Percentiles rank a stretch among this genome's conserved stretches.
phyloP scores from a whole-genome alignment of 2,113 vertebrate species.

The Rhynchomys soricoides region DNA sequence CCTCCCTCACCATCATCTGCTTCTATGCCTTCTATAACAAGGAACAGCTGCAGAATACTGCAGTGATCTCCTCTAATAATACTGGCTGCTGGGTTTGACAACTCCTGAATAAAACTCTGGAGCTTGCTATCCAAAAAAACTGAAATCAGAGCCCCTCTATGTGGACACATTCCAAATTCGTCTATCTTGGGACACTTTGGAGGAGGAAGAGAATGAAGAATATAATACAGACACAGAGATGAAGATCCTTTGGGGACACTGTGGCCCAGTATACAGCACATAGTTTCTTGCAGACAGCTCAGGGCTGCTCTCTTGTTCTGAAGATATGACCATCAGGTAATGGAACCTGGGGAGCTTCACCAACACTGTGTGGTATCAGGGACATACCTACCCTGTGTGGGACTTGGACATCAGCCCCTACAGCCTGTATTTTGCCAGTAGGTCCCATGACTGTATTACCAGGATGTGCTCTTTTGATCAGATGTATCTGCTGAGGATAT shows the following conservation, averaged over 20 bases:
- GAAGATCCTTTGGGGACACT: slow-evolving; percentile 94
- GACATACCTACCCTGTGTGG: slow-evolving; percentile 97
- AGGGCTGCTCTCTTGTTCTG: slow-evolving; percentile 96
- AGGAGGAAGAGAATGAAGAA: slow-evolving; percentile 95
- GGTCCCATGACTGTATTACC: slow-evolving; percentile 94
- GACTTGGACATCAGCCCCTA: slow-evolving; percentile 96
- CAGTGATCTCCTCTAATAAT: slow-evolving; percentile 96
- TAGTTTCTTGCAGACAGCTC: slow-evolving; percentile 95
- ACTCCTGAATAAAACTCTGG: slow-evolving; percentile 96
- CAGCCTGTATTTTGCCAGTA: slow-evolving; percentile 96
- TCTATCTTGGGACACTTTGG: slow-evolving; percentile 95
- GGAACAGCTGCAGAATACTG: slow-evolving; percentile 94
- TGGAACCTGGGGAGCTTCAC: slow-evolving; percentile 96
- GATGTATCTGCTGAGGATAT: slow-evolving; percentile 94
- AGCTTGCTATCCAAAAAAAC: slow-evolving; percentile 93
- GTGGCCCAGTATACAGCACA: slow-evolving; percentile 95
- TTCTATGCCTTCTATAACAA: slow-evolving; percentile 99
- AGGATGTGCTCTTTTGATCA: slow-evolving; percentile 97
- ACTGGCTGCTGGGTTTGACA: slow-evolving; percentile 95
- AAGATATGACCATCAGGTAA: slow-evolving; percentile 95
- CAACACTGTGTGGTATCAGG: slow-evolving; percentile 95
- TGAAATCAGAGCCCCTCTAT: slow-evolving; percentile 92
- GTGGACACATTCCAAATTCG: slow-evolving; percentile 93
- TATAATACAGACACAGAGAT: slow-evolving; percentile 92
- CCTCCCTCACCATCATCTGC: slow-evolving; percentile 97